These are phyloP conservation scores for Malurus splendens DNA, from an alignment of 2,797 vertebrate genomes.

Conservation along the genomic window DNA sequence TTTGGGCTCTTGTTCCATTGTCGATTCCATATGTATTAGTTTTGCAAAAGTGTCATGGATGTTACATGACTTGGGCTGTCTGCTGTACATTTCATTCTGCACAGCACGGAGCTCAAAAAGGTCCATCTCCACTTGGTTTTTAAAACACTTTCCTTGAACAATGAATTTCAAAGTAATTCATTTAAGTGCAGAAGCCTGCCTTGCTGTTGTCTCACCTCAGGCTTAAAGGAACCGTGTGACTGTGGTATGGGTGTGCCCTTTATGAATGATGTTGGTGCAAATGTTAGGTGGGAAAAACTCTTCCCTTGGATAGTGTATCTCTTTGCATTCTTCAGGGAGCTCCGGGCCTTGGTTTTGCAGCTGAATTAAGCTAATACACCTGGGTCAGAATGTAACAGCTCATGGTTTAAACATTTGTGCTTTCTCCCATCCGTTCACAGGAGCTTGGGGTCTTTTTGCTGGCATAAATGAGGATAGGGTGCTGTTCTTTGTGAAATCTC, in stretches of 20 bases:
- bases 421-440: neutral
- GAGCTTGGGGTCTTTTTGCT: neutral
- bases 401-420: neutral
- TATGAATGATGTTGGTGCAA: neutral
- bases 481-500: neutral
- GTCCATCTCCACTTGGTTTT: neutral
- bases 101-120: neutral
- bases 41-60: neutral
- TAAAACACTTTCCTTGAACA: neutral
- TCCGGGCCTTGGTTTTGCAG: neutral
- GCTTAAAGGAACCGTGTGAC: neutral
- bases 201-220: neutral
- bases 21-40: neutral
- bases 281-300: neutral
- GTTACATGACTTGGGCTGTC: neutral
- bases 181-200: rapidly evolving
- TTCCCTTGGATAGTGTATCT: neutral
- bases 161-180: neutral
- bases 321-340: neutral
- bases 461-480: neutral
- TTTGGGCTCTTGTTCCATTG: neutral
- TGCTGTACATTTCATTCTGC: neutral
- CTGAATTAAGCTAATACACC: neutral
- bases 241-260: rapidly evolving
- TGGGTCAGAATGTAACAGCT: neutral